These are phyloP conservation scores for Zaprionus ghesquierei DNA, from an alignment of 1,140 invertebrate genomes.

Conservation along the genomic window DNA sequence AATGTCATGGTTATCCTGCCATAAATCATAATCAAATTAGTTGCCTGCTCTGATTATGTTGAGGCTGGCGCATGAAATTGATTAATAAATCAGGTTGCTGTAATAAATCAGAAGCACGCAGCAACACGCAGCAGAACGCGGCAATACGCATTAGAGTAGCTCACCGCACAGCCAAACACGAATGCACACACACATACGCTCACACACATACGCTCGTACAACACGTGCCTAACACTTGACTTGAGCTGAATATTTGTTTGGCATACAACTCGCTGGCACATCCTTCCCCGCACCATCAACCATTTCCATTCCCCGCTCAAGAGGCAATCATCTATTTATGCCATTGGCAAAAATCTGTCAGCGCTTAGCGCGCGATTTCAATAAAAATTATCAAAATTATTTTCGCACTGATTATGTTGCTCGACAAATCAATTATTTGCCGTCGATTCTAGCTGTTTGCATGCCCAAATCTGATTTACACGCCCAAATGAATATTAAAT, in stretches of 20 bases:
- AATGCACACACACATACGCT: not conserved
- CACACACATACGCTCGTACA: not conserved
- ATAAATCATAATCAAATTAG: conserved; percentile 80
- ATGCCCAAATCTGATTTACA: conserved; percentile 78
- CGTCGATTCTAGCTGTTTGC: conserved; percentile 67
- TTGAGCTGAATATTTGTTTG: conserved; percentile 13
- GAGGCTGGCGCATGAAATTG: conserved; percentile 66
- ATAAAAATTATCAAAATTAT: conserved; percentile 67
- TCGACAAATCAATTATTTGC: conserved; percentile 67
- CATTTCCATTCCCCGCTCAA: not conserved
- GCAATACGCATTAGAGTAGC: not conserved
- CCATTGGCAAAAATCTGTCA: conserved; percentile 31
- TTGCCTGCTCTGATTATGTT: conserved; percentile 48
- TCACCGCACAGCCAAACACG: not conserved
- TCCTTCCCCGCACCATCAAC: not conserved
- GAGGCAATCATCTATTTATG: conserved; percentile 34
- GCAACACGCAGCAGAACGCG: not conserved
- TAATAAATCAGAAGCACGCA: conserved; percentile 59
- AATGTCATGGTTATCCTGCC: conserved; percentile 31
- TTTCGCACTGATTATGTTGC: conserved; percentile 42
- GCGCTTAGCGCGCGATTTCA: conserved; percentile 53
- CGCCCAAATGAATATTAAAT: conserved; percentile 79
- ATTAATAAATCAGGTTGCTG: conserved; percentile 62
- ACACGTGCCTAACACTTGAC: conserved; percentile 27
- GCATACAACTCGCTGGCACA: not conserved